Base-by-base conservation (phyloP, 2,797 vertebrate species). In the Rallus crepitans region DNA sequence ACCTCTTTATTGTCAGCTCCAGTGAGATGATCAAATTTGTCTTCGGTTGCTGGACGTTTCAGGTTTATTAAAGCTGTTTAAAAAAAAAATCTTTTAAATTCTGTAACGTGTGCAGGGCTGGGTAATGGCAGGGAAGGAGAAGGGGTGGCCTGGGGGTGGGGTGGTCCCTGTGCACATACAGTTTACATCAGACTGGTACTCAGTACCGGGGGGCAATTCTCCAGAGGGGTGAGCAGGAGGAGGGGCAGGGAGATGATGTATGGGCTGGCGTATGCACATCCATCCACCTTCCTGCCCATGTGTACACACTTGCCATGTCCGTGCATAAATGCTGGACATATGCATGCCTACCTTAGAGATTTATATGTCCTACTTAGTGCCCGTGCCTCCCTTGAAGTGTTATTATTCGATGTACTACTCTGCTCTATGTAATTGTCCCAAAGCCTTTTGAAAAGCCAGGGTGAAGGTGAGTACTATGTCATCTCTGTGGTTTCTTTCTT, bases 11-110 rank as follows among this genome's bases (percentile, higher is more conserved):
- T 71, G 81, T 24, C 82, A 40, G 1, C 83, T 59, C 78, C 39
- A 15, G 53, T 0, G 48, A 75, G 75, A 85, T 47, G 69, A 93
- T 85, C 86, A 89, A 59, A 87, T 78, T 45, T 81, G 75, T 70
- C 95, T 89, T 82, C 90, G 82, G 83, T 23, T 95, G 88, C 78
- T 63, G 83, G 68, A 72, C 63, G 59, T 79, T 93, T 90, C 71
- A 48, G 48, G 72, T 80, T 95, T 95, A 95, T 92, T 91, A 82
- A 80, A 82, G 73, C 60, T 25, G 35, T 80, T 82, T 50, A 84
- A 89, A 93, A 93, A 37, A 37, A 87, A 48, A 48, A 48, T 57
- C 75, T 82, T 72, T 90, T 48, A 48, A 66, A 69, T 25, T 90
- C 40, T 1, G 0, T 30, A 59, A 66, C 0, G 2, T 53, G 42